These are phyloP conservation scores for Discoglossus pictus DNA, from an alignment of 2,797 vertebrate genomes.

Conservation along the genomic window DNA sequence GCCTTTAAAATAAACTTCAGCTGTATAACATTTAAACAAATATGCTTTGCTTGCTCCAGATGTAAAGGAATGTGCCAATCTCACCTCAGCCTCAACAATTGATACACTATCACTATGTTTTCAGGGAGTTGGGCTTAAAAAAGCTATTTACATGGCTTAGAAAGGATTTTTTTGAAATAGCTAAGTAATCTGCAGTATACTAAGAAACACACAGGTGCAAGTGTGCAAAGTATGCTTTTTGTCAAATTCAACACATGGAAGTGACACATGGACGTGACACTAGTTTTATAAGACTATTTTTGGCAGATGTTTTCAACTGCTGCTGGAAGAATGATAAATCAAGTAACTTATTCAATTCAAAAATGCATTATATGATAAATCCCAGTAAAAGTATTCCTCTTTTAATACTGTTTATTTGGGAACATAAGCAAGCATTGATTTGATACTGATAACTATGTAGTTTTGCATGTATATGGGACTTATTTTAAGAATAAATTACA, in stretches of 20 bases:
- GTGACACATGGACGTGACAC: slow-evolving; percentile 25
- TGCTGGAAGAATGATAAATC: slow-evolving; percentile 5
- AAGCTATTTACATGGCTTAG: slow-evolving; percentile 41
- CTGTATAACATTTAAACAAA: slow-evolving; percentile 20
- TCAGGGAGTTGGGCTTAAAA: slow-evolving; percentile 20
- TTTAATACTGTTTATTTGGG: too few relatives aligned
- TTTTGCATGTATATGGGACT: too few relatives aligned
- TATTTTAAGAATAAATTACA: too few relatives aligned
- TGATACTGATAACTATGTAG: too few relatives aligned
- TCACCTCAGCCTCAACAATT: slow-evolving; percentile 24
- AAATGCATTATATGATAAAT: too few relatives aligned
- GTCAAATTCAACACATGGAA: slow-evolving; percentile 23
- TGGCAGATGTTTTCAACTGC: slow-evolving; percentile 14
- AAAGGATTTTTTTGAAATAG: slow-evolving; percentile 19
- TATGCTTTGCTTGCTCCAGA: slow-evolving; percentile 9
- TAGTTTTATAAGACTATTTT: neutral
- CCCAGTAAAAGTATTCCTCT: too few relatives aligned
- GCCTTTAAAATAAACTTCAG: slow-evolving; percentile 1
- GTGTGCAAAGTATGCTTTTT: slow-evolving; percentile 16
- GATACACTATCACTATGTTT: slow-evolving; percentile 39
- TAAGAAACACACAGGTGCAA: slow-evolving; percentile 25
- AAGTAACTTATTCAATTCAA: neutral
- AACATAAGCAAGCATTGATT: too few relatives aligned
- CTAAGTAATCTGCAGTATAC: slow-evolving; percentile 11
- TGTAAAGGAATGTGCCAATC: slow-evolving; percentile 43